A percentile compares a stretch with the other conserved stretches of the same genome.
Evolutionary conservation across 2,797 vertebrate genomes (phyloP).

Genomic region (Melanitta fusca): DNA sequence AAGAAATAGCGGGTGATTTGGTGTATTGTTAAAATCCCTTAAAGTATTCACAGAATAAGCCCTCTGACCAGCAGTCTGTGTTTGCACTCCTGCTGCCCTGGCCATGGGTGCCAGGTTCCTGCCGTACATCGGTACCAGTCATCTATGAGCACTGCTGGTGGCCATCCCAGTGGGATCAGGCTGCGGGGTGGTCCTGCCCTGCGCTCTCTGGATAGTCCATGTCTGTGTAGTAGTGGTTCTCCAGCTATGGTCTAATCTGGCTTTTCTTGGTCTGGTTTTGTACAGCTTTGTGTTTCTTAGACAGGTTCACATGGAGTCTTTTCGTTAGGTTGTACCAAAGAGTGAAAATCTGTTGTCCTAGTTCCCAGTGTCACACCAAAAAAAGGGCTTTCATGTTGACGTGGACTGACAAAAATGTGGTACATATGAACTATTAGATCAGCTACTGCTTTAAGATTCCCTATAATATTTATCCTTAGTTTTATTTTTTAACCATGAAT

Average conservation of each 20-base stretch:
- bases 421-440: not conserved
- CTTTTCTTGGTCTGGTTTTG: not conserved
- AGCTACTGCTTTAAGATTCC: not conserved
- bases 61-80: accelerated
- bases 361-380: not conserved
- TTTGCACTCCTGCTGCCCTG: not conserved
- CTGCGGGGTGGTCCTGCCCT: not conserved
- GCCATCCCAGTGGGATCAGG: not conserved
- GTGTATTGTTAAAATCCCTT: not conserved
- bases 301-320: accelerated
- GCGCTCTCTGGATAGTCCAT: not conserved
- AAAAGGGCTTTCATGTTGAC: not conserved
- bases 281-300: accelerated
- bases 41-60: not conserved
- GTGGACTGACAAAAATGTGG: not conserved
- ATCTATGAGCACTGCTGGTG: not conserved
- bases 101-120: not conserved
- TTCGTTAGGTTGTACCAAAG: not conserved
- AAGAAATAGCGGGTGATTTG: not conserved
- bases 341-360: not conserved
- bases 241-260: not conserved
- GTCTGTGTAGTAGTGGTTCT: not conserved
- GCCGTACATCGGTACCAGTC: not conserved
- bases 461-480: not conserved
- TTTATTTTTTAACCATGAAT: not conserved